These are phyloP conservation scores for Coturnix japonica DNA, from an alignment of 2,113 vertebrate genomes.

Conservation along the genomic window DNA sequence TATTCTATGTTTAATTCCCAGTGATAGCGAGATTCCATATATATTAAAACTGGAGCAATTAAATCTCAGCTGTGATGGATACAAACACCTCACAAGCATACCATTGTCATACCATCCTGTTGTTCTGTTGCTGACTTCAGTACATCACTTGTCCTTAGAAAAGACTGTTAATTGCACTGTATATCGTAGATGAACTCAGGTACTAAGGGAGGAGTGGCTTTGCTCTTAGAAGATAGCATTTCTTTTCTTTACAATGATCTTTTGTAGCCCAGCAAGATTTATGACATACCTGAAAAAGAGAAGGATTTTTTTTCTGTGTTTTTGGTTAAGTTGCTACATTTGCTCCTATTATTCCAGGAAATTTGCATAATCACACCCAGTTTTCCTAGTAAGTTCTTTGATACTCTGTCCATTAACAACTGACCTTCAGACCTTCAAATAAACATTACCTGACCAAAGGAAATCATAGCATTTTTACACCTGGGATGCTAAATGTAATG, in stretches of 20 bases:
- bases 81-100: background rate
- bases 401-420: background rate
- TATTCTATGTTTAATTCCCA: background rate
- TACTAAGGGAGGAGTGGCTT: background rate
- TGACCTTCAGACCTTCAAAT: background rate
- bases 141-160: background rate
- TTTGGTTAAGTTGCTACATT: background rate
- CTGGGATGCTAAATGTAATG: background rate
- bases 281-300: background rate
- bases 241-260: background rate
- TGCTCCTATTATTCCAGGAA: background rate
- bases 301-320: background rate
- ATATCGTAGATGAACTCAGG: background rate
- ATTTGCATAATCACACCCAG: background rate
- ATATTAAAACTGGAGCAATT: slow-evolving; percentile 33
- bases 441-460: background rate
- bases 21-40: background rate
- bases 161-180: background rate
- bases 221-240: background rate
- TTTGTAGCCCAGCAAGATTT: background rate
- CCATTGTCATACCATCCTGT: background rate
- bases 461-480: background rate
- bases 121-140: background rate
- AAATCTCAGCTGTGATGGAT: background rate
- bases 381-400: background rate